Evolutionary conservation across 2,888 invertebrate species (phyloP), one percentile per base, ranked within the genome.

Genomic region (Abrostola tripartita): DNA sequence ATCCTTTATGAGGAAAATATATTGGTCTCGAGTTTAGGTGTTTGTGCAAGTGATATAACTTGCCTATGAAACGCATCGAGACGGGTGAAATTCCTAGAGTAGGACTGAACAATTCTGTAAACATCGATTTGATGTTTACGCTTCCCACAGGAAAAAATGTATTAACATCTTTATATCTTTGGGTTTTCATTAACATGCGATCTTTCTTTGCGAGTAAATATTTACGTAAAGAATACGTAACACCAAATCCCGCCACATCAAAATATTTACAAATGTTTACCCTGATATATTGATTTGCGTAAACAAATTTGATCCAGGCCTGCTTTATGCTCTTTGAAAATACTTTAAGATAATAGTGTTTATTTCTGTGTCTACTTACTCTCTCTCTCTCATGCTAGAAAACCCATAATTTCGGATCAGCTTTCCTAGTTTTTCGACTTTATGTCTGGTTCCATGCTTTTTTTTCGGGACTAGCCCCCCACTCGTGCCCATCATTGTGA

Each of bases 181-280:
- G 44, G 58, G 70, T 62, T 50, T 49, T 56, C 61, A 68, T 67
- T 71, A 59, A 61, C 59, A 55, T 51, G 41, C 56, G 37, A 61
- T 54, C 11, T 68, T 57, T 68, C 50, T 37, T 42, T 61, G 0
- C 24, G 5, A 35, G 38, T 64, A 71, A 74, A 74, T 68, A 60
- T 74, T 74, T 71, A 60, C 54, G 51, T 40, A 59, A 7, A 52
- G n/a, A 68, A 52, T 10, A 52, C 35, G 52, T 41, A 37, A 51
- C 37, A 24, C 61, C 51, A 41, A 50, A 42, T 55, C 12, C 10
- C n/a, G 36, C 44, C 11, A 58, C 50, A 51, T 53, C 63, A 59
- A 60, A 74, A 74, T 74, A 71, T 74, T 74, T 74, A 68, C 65
- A 44, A 37, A 56, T 40, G 54, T 61, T 65, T 37, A 51, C 42